These are phyloP conservation scores for Chymomyza procnemis DNA, from an alignment of 2,888 invertebrate species.

Conservation along the genomic window DNA sequence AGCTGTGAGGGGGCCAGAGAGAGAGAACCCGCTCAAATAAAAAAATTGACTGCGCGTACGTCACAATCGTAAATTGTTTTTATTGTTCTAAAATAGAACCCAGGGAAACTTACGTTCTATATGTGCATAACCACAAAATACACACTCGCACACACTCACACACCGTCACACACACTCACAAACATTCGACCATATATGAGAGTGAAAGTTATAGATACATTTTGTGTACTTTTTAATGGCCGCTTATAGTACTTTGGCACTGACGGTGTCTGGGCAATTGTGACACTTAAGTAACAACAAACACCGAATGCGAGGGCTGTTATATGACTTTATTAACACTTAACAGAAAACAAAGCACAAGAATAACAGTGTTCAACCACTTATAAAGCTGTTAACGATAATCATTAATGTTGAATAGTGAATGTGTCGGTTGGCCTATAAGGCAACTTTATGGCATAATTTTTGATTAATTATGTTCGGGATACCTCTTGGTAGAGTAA, in stretches of 20 bases:
- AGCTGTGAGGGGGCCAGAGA: not conserved
- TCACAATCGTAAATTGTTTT: conserved; percentile 49
- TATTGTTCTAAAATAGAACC: conserved; percentile 43
- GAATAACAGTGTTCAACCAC: not conserved
- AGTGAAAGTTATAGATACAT: conserved; percentile 57
- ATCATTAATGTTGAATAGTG: not conserved
- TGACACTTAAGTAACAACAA: not conserved
- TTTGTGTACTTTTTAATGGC: conserved; percentile 30
- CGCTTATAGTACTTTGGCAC: conserved; percentile 17
- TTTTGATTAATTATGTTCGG: not conserved
- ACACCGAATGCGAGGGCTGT: not conserved
- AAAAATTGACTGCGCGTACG: conserved; percentile 2
- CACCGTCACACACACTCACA: not conserved
- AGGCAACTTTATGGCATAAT: not conserved
- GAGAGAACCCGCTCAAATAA: not conserved
- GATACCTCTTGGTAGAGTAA: not conserved
- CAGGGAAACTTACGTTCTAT: conserved; percentile 1
- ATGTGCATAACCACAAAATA: conserved; percentile 2
- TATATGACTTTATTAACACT: conserved; percentile 5
- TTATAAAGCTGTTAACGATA: not conserved
- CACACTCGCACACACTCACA: not conserved
- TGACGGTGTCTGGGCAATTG: not conserved
- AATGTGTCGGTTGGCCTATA: not conserved
- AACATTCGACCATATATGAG: conserved; percentile 33
- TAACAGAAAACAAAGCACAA: not conserved